Conservation (phyloP, 2,113 vertebrate species). For the Sitta europaea region DNA sequence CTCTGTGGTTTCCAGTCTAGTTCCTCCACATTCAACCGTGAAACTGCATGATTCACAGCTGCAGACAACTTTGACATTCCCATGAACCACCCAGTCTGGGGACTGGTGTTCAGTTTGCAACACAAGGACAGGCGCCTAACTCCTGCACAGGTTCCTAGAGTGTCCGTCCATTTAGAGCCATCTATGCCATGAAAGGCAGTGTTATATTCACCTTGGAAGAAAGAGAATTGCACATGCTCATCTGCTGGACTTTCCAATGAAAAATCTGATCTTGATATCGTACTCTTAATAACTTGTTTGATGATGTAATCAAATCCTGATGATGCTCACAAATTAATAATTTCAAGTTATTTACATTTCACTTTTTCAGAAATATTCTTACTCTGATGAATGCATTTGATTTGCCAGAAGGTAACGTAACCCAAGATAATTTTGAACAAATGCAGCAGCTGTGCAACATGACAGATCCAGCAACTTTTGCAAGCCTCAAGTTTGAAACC, state of each 20-base stretch:
- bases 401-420: conserved; percentile 73
- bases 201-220: background rate
- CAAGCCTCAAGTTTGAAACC: conserved; percentile 62
- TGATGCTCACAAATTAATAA: background rate
- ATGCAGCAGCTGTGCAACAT: conserved; percentile 49
- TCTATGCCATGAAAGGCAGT: background rate
- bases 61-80: background rate
- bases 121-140: background rate
- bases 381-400: conserved; percentile 77
- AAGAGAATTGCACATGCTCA: background rate
- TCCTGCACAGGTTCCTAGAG: background rate
- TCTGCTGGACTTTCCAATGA: background rate
- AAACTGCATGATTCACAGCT: background rate
- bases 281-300: background rate
- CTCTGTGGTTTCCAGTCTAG: background rate
- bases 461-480: background rate
- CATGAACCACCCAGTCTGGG: background rate
- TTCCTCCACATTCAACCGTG: background rate
- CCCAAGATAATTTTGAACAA: conserved; percentile 69
- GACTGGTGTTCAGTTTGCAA: background rate
- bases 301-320: background rate
- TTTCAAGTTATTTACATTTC: background rate
- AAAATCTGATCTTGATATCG: background rate
- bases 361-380: conserved; percentile 76
- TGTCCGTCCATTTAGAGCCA: background rate